Evolutionary conservation across 2,113 vertebrate genomes (phyloP).

Genomic region (Dipodomys spectabilis): DNA sequence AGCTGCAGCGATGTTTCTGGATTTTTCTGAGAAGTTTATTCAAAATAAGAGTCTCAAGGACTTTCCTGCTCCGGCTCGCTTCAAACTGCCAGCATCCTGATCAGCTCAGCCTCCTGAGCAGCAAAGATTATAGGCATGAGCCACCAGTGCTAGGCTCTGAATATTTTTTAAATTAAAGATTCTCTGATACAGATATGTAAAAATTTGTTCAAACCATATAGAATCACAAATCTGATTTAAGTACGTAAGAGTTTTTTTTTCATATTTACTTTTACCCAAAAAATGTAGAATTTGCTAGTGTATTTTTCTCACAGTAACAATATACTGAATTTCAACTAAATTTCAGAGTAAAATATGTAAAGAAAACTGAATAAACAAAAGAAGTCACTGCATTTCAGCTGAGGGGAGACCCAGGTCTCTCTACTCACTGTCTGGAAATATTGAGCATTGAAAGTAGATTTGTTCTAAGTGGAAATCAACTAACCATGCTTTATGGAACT

Average conservation of each 20-base stretch:
- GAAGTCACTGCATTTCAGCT: not conserved
- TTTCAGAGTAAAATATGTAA: not conserved
- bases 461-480: slow-evolving; percentile 6
- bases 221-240: not conserved
- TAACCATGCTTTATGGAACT: not conserved
- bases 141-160: too few relatives aligned
- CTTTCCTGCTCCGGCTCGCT: too few relatives aligned
- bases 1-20: too few relatives aligned
- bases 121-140: too few relatives aligned
- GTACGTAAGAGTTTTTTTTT: not conserved
- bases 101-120: too few relatives aligned
- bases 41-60: too few relatives aligned
- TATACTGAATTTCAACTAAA: slow-evolving; percentile 19
- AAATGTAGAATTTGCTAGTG: not conserved
- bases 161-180: not conserved
- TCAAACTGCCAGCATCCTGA: too few relatives aligned
- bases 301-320: not conserved
- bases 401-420: not conserved
- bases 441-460: not conserved
- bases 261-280: not conserved
- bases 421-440: not conserved
- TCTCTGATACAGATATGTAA: not conserved
- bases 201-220: not conserved
- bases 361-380: not conserved
- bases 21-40: too few relatives aligned